Conservation (phyloP, 1,140 invertebrate species). For the Tetramorium simillimum region DNA sequence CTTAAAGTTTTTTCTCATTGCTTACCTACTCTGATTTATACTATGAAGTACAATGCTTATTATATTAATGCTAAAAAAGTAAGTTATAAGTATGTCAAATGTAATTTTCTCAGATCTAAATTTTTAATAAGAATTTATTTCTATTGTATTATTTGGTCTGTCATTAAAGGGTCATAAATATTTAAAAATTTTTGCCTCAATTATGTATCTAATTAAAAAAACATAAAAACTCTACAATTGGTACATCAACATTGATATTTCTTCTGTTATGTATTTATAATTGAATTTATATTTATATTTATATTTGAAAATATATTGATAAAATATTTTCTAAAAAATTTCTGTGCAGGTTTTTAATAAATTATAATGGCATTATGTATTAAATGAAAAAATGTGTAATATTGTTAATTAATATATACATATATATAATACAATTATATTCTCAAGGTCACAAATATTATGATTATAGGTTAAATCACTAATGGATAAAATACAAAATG, state of each 20-base stretch:
- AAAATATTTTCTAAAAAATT: neutral
- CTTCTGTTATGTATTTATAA: neutral
- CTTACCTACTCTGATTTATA: neutral
- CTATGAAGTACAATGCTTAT: conserved; percentile 2
- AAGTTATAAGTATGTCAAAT: too few relatives aligned
- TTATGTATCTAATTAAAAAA: neutral
- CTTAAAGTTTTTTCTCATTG: neutral
- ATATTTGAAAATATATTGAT: neutral
- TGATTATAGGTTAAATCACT: neutral
- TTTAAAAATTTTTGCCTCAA: neutral
- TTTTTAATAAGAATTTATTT: neutral
- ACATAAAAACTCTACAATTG: neutral
- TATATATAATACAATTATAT: neutral
- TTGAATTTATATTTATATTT: neutral
- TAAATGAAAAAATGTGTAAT: neutral
- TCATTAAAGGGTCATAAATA: neutral
- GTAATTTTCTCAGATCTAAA: neutral
- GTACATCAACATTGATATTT: neutral
- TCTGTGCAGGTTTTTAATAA: neutral
- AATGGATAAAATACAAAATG: neutral
- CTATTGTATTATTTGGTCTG: neutral
- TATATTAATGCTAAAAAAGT: neutral
- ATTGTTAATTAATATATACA: neutral
- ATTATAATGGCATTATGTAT: neutral
- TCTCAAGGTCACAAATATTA: neutral